phyloP scores from a whole-genome alignment of 2,113 vertebrate species.

The Typhlomys cinereus region DNA sequence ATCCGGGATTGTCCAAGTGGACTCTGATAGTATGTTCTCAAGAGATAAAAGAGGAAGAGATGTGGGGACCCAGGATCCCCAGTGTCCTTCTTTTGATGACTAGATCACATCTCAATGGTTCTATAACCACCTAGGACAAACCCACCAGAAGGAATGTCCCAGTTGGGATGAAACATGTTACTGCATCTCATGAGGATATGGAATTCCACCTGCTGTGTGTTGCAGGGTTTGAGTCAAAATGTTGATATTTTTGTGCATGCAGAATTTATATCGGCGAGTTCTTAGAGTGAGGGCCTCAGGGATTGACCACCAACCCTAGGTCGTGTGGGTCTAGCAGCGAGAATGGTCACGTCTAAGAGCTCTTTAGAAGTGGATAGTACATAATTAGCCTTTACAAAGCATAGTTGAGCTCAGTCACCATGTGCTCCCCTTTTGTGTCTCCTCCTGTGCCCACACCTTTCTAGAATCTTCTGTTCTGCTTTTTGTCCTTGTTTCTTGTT shows the following conservation, averaged over 20 bases:
- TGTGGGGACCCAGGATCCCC: too few relatives aligned
- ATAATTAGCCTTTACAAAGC: neutral
- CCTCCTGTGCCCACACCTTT: neutral
- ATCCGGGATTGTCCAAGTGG: neutral
- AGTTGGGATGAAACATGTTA: neutral
- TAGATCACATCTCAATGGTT: neutral
- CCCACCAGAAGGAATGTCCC: neutral
- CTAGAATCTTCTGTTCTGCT: neutral
- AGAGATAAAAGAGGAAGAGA: neutral
- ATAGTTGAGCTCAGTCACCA: neutral
- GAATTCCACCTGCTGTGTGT: neutral
- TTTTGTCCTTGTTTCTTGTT: neutral
- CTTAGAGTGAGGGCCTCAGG: neutral
- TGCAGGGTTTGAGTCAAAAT: neutral
- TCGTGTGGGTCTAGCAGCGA: neutral
- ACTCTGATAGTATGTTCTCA: neutral
- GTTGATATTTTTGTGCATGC: accelerated
- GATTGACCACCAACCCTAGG: neutral
- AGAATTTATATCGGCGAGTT: neutral
- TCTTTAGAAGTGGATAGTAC: neutral
- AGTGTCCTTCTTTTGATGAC: neutral
- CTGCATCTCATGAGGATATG: neutral
- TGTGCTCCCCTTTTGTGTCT: neutral
- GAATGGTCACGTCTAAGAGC: neutral
- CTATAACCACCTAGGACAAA: neutral